Evolutionary conservation across 2,797 vertebrate species (phyloP).

Genomic region (Perodicticus potto): DNA sequence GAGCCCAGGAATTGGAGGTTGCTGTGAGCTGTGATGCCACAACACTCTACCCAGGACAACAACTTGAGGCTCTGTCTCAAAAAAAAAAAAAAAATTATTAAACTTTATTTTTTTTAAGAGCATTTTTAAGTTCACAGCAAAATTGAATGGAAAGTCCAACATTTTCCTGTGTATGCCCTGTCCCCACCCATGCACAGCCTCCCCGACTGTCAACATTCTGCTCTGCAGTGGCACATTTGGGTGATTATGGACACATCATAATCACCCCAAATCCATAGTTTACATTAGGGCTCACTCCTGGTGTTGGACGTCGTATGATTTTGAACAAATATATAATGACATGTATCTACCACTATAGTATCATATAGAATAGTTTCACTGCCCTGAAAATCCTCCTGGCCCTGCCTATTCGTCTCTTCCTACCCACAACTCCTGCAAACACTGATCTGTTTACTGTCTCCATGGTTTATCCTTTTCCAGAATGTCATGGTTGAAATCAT

Average conservation of each 20-base stretch:
- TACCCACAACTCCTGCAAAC: background rate
- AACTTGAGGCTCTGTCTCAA: too few relatives aligned
- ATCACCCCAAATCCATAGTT: background rate
- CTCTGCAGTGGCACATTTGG: background rate
- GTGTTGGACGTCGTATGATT: background rate
- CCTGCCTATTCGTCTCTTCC: too few relatives aligned
- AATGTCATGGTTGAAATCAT: background rate
- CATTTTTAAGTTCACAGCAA: background rate
- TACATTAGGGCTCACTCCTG: background rate
- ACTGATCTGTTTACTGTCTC: background rate
- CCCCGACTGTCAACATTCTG: background rate
- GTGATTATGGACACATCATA: background rate
- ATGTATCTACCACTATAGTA: background rate
- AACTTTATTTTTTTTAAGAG: background rate
- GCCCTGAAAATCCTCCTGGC: background rate
- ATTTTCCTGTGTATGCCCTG: rapidly evolving
- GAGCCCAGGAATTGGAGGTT: too few relatives aligned
- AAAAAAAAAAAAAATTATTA: background rate
- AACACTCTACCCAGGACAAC: too few relatives aligned
- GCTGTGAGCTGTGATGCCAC: too few relatives aligned
- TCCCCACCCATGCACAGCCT: too few relatives aligned
- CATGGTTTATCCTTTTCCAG: background rate
- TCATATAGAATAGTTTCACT: background rate
- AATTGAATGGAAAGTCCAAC: background rate
- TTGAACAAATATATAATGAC: too few relatives aligned